phyloP scores from a whole-genome alignment of 1,140 invertebrate species.

The Drosophila orena region DNA sequence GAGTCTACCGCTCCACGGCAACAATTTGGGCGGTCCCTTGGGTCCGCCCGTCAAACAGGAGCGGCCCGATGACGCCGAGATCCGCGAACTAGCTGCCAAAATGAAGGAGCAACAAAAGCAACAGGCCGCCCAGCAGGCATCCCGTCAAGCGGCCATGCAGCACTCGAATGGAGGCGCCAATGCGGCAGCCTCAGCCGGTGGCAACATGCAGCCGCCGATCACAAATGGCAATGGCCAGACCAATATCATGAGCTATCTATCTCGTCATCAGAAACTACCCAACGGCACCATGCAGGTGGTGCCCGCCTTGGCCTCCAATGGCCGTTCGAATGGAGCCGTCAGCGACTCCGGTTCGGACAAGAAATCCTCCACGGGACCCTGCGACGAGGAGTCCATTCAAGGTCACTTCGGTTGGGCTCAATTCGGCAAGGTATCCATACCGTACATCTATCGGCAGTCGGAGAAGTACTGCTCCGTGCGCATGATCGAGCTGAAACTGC shows the following conservation, averaged over 20 bases:
- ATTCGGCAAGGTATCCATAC: slow-evolving; percentile 93
- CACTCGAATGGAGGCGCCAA: slow-evolving; percentile 66
- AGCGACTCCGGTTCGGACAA: slow-evolving; percentile 33
- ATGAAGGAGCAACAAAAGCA: slow-evolving; percentile 92
- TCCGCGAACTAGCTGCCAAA: slow-evolving; percentile 92
- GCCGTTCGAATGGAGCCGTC: slow-evolving; percentile 51
- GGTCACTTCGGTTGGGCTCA: slow-evolving; percentile 96
- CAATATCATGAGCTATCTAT: slow-evolving; percentile 88
- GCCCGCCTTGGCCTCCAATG: slow-evolving; percentile 54
- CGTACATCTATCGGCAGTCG: slow-evolving; percentile 92
- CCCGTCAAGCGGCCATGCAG: slow-evolving; percentile 77
- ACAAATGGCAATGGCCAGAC: slow-evolving; percentile 85
- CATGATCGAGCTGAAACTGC: slow-evolving; percentile 94
- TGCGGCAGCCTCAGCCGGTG: slow-evolving; percentile 46
- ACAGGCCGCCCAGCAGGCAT: slow-evolving; percentile 75
- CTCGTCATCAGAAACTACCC: slow-evolving; percentile 84
- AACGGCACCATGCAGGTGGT: slow-evolving; percentile 80
- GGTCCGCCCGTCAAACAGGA: slow-evolving; percentile 90
- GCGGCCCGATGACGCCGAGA: slow-evolving; percentile 93
- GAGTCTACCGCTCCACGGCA: slow-evolving; percentile 70
- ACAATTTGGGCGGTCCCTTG: slow-evolving; percentile 59
- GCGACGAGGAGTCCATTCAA: slow-evolving; percentile 92
- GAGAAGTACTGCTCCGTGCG: slow-evolving; percentile 96
- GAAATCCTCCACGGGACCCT: slow-evolving; percentile 69
- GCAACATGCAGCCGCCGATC: slow-evolving; percentile 68